Evolutionary conservation across 2,113 vertebrate species (phyloP), one percentile per base, ranked within the genome.

Genomic region (Lichenostomus cassidix): DNA sequence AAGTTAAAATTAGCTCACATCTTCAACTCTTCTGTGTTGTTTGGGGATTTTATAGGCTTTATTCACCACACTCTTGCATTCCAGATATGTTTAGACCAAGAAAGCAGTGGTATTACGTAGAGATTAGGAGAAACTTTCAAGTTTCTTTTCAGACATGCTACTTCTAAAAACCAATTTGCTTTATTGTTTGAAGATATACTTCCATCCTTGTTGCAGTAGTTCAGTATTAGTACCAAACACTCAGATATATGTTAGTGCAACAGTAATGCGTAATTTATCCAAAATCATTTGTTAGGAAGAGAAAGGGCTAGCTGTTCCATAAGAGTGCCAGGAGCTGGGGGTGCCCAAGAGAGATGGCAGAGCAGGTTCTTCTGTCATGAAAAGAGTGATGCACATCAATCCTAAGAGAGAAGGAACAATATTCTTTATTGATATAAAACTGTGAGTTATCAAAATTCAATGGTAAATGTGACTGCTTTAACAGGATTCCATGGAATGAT

Each of bases 291-390:
- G 4, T 41, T 44, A 67, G 29, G 23, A 35, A 63, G 19, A 69
- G 6, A 42, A 82, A 88, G 35, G 1, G 5, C 21, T 27, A 15
- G 20, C 4, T 56, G 12, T 14, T 64, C 24, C n/a, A 68, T 64
- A 70, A 46, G 9, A 69, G 5, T 16, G n/a, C 12, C 11, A 47
- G 56, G 6, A 83, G 7, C 7, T 87, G 55, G 84, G 17, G 7
- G 5, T n/a, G 27, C 5, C 14, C 37, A 53, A 39, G 14, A 21
- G 4, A 49, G 7, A 5, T 55, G 16, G 12, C 7, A 78, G 44
- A 78, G 44, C 4, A 41, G 3, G 10, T 53, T 15, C 14, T 70
- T 0, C 0, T 37, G 11, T 23, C 15, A 9, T 19, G 49, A 58
- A 31, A 27, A 20, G 31, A 64, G 18, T 0, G 0, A 37, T 37